Base-by-base conservation (phyloP, 1,140 invertebrate species). In the Zaprionus africanus region DNA sequence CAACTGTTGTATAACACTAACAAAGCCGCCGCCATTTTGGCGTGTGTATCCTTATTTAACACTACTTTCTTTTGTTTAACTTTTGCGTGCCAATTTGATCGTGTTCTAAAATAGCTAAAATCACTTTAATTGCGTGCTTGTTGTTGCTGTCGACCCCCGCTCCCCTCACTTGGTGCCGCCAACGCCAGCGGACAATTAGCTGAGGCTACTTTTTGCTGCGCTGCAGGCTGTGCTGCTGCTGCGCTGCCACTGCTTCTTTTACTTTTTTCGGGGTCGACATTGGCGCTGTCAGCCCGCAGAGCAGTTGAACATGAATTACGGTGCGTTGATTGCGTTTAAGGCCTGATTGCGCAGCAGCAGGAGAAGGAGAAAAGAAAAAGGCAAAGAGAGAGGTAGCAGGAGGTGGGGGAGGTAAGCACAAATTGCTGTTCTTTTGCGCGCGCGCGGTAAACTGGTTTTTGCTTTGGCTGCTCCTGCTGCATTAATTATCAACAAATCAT, bases 401-500 rank as follows among this genome's bases (percentile, higher is more conserved):
- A 15, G 17, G 57, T 19, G 56, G 15, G 56, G 31, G 56, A 36
- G 56, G 64, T 28, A 54, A 64, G 63, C 81, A 88, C 78, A 90
- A 88, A 90, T 88, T 88, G 85, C 72, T 49, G 78, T 81, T 81
- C 78, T 84, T 86, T 79, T 65, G 46, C 63, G 64, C 24, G 70
- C 56, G 68, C 51, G 62, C 67, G 74, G 74, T 70, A 76, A 90
- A 90, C 85, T 60, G 61, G 85, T 88, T 88, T 70, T 56, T 31
- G 82, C 74, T 62, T 5, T 22, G 38, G 34, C 13, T 15, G 17
- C 9, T 61, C 15, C 24, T 36, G 62, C 38, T 90, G 85, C 79
- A 90, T 90, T 90, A 90, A 90, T 90, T 90, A 90, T 90, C 85
- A 90, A 90, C 85, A 90, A 90, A 90, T 90, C 85, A 90, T 90